These are phyloP conservation scores for Sebastes cheni DNA, from an alignment of 2,797 vertebrate species.

Conservation along the genomic window DNA sequence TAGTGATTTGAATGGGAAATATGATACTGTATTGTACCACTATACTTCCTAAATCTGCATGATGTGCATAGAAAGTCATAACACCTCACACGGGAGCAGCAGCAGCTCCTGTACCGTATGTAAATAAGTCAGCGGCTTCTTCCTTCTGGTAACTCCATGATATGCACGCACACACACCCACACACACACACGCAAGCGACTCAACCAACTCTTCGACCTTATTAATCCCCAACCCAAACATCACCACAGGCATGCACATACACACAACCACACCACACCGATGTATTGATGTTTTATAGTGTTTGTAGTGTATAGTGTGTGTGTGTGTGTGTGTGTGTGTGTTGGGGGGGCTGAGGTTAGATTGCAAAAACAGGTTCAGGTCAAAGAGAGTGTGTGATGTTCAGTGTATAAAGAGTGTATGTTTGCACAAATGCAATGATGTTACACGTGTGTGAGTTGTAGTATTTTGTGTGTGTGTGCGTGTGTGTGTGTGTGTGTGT, in stretches of 20 bases:
- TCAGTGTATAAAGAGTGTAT: conserved; percentile 15
- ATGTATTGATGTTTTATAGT: conserved; percentile 76
- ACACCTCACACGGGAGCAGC: neutral
- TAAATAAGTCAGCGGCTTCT: neutral
- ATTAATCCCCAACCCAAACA: conserved; percentile 32
- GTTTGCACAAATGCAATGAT: conserved; percentile 54
- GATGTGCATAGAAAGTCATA: neutral
- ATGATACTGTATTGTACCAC: neutral
- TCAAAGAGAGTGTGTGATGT: conserved; percentile 27
- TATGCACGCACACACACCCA: neutral
- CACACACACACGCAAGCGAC: neutral
- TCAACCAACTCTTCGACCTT: conserved; percentile 9
- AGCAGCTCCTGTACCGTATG: neutral
- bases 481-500: neutral
- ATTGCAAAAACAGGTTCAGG: conserved; percentile 20
- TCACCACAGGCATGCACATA: conserved; percentile 12
- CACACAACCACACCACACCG: conserved; percentile 28
- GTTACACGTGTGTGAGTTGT: conserved; percentile 56
- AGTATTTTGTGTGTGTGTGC: neutral
- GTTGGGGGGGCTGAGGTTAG: conserved; percentile 27
- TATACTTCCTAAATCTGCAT: neutral
- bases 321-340: neutral
- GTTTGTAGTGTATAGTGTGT: conserved; percentile 17
- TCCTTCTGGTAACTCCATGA: neutral
- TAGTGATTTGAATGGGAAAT: conserved; percentile 34